These are phyloP conservation scores for Limulus polyphemus DNA, from an alignment of 2,888 invertebrate species.

Conservation along the genomic window DNA sequence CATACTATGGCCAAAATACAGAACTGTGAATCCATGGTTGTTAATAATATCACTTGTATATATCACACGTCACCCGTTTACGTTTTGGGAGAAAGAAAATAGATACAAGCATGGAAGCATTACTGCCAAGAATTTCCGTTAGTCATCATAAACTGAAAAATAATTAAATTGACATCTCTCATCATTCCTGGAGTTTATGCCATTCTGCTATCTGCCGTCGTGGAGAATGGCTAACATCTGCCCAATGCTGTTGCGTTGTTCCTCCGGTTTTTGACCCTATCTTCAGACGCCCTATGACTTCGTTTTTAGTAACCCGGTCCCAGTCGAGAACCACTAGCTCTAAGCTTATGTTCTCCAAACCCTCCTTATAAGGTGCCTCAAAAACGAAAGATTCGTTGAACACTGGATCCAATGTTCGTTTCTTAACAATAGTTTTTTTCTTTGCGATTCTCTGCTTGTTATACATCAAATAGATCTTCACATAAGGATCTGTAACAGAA, in stretches of 20 bases:
- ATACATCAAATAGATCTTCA: conserved; percentile 91
- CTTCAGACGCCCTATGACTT: conserved; percentile 92
- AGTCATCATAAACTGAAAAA: too few species aligned
- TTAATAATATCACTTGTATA: too few species aligned
- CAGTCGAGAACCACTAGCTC: conserved; percentile 86
- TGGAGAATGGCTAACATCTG: conserved; percentile 91
- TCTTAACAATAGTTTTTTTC: conserved; percentile 98
- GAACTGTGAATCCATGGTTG: too few species aligned
- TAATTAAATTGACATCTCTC: not conserved
- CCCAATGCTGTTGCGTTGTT: conserved; percentile 86
- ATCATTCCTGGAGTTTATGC: conserved; percentile 87
- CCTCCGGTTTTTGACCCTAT: conserved; percentile 58
- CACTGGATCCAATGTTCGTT: conserved; percentile 90
- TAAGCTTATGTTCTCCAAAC: conserved; percentile 66
- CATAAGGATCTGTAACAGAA: conserved; percentile 64
- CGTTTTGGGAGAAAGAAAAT: too few species aligned
- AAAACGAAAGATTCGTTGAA: conserved; percentile 99
- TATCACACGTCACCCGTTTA: too few species aligned
- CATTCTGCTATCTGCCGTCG: conserved; percentile 97
- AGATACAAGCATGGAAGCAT: too few species aligned
- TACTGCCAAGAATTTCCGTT: too few species aligned
- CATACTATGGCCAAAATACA: too few species aligned
- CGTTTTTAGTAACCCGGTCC: conserved; percentile 97
- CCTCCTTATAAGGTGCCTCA: conserved; percentile 73
- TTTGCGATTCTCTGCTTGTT: conserved; percentile 97